Conservation (phyloP, 2,113 vertebrate species). For the Tachuris rubrigastra region DNA sequence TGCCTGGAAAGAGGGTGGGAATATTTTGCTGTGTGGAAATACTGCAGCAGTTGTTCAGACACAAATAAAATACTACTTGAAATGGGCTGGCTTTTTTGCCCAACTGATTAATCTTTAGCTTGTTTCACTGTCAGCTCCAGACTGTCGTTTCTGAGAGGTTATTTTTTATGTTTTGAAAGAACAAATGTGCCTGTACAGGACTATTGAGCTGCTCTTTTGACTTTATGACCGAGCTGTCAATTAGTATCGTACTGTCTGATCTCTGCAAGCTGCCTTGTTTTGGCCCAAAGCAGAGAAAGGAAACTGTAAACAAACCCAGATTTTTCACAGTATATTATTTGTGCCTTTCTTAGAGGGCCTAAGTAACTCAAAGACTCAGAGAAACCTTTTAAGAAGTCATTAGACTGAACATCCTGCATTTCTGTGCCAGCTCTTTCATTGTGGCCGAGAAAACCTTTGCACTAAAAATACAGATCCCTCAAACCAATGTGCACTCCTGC, state of each 20-base stretch:
- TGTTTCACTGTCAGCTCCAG: not conserved
- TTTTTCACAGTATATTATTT: not conserved
- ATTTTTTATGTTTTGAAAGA: not conserved
- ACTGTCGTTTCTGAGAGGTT: not conserved
- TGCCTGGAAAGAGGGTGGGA: not conserved
- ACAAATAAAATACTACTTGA: slow-evolving; percentile 22
- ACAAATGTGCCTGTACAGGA: not conserved
- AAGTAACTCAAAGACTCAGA: not conserved
- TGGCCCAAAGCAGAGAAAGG: not conserved
- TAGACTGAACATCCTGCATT: not conserved
- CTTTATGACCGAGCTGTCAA: slow-evolving; percentile 20
- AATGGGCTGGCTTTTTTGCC: not conserved
- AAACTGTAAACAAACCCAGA: not conserved
- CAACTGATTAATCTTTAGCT: not conserved
- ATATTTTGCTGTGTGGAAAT: not conserved
- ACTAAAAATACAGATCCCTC: not conserved
- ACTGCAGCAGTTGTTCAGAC: not conserved
- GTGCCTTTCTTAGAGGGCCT: not conserved
- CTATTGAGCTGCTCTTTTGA: not conserved
- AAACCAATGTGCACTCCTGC: not conserved
- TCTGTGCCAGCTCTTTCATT: not conserved
- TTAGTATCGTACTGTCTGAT: not conserved
- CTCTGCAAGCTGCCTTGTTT: not conserved
- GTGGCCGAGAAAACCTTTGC: not conserved
- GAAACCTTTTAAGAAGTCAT: slow-evolving; percentile 6